Evolutionary conservation across 2,113 vertebrate genomes (phyloP).

Genomic region (Antechinus flavipes): DNA sequence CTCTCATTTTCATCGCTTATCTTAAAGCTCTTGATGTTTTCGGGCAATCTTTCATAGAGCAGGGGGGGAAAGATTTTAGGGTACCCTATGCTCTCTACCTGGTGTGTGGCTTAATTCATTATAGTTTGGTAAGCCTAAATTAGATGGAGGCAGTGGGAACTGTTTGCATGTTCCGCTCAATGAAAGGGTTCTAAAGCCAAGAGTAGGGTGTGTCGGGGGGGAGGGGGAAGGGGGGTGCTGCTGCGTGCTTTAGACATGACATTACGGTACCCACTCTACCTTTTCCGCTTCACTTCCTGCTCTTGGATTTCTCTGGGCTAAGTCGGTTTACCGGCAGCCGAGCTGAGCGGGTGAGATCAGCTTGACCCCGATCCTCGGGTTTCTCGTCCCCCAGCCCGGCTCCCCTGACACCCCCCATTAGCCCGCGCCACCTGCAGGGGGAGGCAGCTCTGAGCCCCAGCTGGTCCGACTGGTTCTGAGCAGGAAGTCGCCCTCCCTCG

Average conservation of each 20-base stretch:
- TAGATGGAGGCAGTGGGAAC: neutral
- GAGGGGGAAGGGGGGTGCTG: neutral
- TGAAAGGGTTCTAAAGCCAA: neutral
- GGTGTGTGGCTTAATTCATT: neutral
- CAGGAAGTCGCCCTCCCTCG: slow-evolving; percentile 82
- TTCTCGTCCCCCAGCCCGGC: slow-evolving; percentile 69
- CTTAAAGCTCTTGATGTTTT: too few relatives aligned
- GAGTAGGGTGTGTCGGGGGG: neutral
- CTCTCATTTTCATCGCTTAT: neutral
- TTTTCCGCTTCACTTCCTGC: slow-evolving; percentile 8
- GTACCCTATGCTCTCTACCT: neutral
- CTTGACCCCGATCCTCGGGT: slow-evolving; percentile 37
- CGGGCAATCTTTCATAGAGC: too few relatives aligned
- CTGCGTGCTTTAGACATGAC: neutral
- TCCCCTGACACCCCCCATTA: slow-evolving; percentile 67
- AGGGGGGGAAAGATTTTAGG: neutral
- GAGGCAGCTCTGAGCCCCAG: slow-evolving; percentile 74
- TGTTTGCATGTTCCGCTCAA: neutral
- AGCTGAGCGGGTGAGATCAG: slow-evolving; percentile 73
- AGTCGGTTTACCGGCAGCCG: slow-evolving; percentile 46
- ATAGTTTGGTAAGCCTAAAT: neutral
- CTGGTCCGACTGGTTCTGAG: slow-evolving; percentile 86
- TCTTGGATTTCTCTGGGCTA: neutral
- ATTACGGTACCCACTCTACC: neutral
- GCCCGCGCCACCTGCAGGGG: slow-evolving; percentile 46